Evolutionary conservation across 2,797 vertebrate species (phyloP), one percentile per base, ranked within the genome.

Genomic region (Spatula versicolor): DNA sequence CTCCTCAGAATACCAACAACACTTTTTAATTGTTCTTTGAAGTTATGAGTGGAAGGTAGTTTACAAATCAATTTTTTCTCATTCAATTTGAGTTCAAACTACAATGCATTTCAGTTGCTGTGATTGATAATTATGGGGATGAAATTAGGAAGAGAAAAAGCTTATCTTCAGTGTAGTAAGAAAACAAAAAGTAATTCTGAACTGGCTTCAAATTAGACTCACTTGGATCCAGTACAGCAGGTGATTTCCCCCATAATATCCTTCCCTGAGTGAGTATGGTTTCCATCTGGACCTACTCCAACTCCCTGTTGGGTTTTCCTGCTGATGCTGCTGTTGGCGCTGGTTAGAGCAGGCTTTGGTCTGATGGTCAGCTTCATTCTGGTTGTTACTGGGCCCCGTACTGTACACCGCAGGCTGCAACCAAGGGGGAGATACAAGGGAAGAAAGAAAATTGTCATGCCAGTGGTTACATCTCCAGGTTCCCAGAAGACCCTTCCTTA

Each of bases 1-100:
- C 77, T 95, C 63, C 72, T 93, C 83, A 28, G 77, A 74, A 39
- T 33, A 54, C 62, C 82, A 71, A 86, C 66, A 66, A 86, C 41
- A 31, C 23, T 67, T 20, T 67, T 84, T 33, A 83, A 46, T 93
- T 79, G 39, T 62, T 54, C 56, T 30, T 94, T 95, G 67, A 95
- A 92, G 43, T 33, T 35, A 31, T 1, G n/a, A 62, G 48, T 33
- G 43, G 45, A 67, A 76, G 13, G 13, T 83, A 50, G 26, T 83
- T 93, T 75, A 26, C 25, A 58, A 62, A 76, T 90, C 30, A 81
- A 1, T 37, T 90, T 86, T 83, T 75, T 66, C 21, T 45, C 46
- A 67, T 68, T 80, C 18, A n/a, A 21, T 63, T 74, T 16, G 3
- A 66, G 11, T 84, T 84, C 50, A 74, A 52, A 15, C 15, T 43